Percentiles rank a stretch among this genome's conserved stretches.
phyloP scores from a whole-genome alignment of 2,113 vertebrate genomes.

The Ibidorhyncha struthersii region DNA sequence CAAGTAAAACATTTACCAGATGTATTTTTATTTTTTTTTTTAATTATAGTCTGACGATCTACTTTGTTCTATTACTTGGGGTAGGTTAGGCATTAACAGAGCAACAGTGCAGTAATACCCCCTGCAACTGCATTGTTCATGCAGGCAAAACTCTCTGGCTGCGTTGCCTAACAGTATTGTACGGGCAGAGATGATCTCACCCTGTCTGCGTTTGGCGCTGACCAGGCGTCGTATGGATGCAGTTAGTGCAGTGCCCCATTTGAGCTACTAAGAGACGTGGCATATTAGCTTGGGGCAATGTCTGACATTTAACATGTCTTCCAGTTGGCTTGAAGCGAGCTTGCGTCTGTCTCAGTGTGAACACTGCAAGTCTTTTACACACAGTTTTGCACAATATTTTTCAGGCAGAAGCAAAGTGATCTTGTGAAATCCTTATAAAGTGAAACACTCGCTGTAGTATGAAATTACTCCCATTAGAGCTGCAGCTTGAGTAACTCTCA shows the following conservation, averaged over 20 bases:
- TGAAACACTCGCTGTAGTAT: neutral
- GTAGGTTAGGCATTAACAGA: neutral
- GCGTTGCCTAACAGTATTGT: neutral
- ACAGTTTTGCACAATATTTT: too few species aligned
- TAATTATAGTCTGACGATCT: neutral
- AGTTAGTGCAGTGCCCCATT: neutral
- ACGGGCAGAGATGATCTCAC: constrained; percentile 22
- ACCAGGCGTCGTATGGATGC: constrained; percentile 20
- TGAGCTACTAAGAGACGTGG: neutral
- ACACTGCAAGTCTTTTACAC: neutral
- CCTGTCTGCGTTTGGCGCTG: constrained; percentile 2
- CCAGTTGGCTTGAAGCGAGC: neutral
- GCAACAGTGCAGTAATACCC: neutral
- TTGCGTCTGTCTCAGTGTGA: neutral
- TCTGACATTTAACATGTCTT: constrained; percentile 12
- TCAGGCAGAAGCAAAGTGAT: neutral
- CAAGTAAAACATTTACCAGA: neutral
- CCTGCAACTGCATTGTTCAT: neutral
- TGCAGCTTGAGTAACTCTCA: neutral
- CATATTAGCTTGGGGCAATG: neutral
- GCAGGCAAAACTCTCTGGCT: neutral
- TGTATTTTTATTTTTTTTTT: neutral
- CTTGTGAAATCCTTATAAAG: neutral
- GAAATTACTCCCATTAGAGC: neutral
- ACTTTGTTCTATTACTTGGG: neutral